phyloP scores from a whole-genome alignment of 1,140 invertebrate genomes.

The Metaphire vulgaris region DNA sequence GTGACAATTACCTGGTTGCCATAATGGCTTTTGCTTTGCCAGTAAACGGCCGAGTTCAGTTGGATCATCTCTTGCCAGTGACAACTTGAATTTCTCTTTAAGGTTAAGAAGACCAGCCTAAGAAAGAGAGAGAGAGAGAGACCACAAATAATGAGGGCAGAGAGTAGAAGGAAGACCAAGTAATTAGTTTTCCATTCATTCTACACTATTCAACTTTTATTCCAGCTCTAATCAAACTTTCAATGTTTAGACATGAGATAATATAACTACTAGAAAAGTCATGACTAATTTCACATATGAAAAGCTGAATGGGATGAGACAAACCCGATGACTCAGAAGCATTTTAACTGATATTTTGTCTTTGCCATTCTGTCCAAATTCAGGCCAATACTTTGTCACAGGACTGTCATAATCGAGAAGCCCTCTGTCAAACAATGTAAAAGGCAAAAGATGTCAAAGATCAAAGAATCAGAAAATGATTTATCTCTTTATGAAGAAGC shows the following conservation, averaged over 20 bases:
- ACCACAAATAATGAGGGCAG: too few relatives aligned
- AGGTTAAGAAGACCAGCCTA: constrained; percentile 19
- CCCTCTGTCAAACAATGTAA: constrained; percentile 36
- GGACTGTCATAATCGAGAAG: constrained; percentile 46
- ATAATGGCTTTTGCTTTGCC: constrained; percentile 38
- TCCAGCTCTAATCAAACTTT: not conserved
- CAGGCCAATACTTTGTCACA: constrained; percentile 53
- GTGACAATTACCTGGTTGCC: constrained; percentile 40
- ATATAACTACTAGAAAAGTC: too few relatives aligned
- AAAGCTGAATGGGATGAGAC: not conserved
- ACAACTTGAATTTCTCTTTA: constrained; percentile 11
- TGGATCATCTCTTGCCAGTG: constrained; percentile 20
- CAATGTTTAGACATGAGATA: not conserved
- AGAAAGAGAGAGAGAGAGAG: too few relatives aligned
- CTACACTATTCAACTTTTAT: too few relatives aligned
- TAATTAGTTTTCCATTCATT: too few relatives aligned
- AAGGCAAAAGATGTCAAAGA: too few relatives aligned
- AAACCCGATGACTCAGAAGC: constrained; percentile 50
- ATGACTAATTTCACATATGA: not conserved
- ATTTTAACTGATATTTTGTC: constrained; percentile 49
- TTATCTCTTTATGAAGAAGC: too few relatives aligned
- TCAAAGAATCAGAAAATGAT: too few relatives aligned
- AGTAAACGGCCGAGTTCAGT: constrained; percentile 34
- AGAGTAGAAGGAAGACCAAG: too few relatives aligned
- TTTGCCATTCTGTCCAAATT: constrained; percentile 52